Conservation (phyloP, 1,140 invertebrate genomes). For the Spodoptera frugiperda region DNA sequence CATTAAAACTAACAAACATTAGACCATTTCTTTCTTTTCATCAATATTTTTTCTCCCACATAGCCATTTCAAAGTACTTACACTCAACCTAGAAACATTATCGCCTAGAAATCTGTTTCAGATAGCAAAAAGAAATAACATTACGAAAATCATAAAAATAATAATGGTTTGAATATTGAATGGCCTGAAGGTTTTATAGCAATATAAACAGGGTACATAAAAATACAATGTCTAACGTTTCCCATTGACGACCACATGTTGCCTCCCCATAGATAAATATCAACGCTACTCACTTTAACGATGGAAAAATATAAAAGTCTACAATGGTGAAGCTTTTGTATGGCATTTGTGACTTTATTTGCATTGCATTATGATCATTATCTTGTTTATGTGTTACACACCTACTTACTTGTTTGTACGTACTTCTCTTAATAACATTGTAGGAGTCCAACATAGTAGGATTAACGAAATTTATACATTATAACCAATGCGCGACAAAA, state of each 20-base stretch:
- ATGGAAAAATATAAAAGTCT: conserved; percentile 18
- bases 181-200: background rate
- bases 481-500: too few relatives aligned
- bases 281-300: conserved; percentile 13
- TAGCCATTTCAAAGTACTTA: background rate
- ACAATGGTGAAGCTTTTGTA: background rate
- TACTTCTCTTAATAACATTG: too few relatives aligned
- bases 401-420: too few relatives aligned
- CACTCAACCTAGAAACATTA: background rate
- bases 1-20: too few relatives aligned
- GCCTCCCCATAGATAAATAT: conserved; percentile 20
- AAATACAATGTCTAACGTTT: conserved; percentile 7
- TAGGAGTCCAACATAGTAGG: too few relatives aligned
- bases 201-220: background rate
- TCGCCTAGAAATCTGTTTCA: too few relatives aligned
- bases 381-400: background rate
- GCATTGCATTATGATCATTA: background rate
- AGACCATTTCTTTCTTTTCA: background rate
- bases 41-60: background rate
- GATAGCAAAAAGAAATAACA: too few relatives aligned
- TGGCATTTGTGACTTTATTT: background rate
- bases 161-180: too few relatives aligned
- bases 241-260: conserved; percentile 7
- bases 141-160: too few relatives aligned
- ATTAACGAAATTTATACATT: too few relatives aligned